phyloP scores from a whole-genome alignment of 2,888 invertebrate genomes.

The Limnephilus lunatus region DNA sequence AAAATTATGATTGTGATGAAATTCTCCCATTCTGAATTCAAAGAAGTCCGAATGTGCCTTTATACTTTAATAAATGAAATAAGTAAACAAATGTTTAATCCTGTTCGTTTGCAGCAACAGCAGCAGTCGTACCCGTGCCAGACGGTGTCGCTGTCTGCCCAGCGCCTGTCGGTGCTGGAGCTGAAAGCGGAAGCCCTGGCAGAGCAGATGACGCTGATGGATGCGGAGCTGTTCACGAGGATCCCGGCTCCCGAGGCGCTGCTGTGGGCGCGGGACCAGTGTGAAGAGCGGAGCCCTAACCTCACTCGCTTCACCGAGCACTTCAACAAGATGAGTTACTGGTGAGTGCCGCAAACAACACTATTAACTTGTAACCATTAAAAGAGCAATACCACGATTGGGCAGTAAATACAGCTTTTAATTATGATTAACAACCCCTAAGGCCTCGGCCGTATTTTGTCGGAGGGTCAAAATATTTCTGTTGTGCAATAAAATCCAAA shows the following conservation, averaged over 20 bases:
- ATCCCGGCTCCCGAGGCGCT: conserved; percentile 98
- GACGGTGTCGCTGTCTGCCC: conserved; percentile 63
- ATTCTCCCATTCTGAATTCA: too few relatives aligned
- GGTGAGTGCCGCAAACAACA: conserved; percentile 76
- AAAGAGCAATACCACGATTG: too few relatives aligned
- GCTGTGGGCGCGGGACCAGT: conserved; percentile 98
- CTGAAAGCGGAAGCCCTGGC: conserved; percentile 97
- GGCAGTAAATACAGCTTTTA: too few relatives aligned
- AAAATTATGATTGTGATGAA: too few relatives aligned
- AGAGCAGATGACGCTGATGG: conserved; percentile 98
- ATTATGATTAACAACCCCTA: too few relatives aligned
- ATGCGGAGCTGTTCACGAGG: conserved; percentile 95
- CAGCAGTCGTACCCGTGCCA: conserved; percentile 55
- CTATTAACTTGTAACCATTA: too few relatives aligned
- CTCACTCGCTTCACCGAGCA: conserved; percentile 98
- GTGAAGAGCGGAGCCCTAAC: conserved; percentile 97
- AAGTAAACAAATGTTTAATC: too few relatives aligned
- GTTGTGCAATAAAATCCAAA: too few relatives aligned
- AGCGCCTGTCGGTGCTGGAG: conserved; percentile 85
- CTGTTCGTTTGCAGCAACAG: conserved; percentile 39
- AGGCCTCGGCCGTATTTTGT: too few relatives aligned
- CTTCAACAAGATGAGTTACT: conserved; percentile 99
- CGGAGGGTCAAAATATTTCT: too few relatives aligned
- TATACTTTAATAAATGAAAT: too few relatives aligned
- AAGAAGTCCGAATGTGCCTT: too few relatives aligned